A percentile compares a stretch with the other conserved stretches of the same genome.
Conservation (phyloP, 2,888 invertebrate genomes). For the Drosophila stalkeri region DNA sequence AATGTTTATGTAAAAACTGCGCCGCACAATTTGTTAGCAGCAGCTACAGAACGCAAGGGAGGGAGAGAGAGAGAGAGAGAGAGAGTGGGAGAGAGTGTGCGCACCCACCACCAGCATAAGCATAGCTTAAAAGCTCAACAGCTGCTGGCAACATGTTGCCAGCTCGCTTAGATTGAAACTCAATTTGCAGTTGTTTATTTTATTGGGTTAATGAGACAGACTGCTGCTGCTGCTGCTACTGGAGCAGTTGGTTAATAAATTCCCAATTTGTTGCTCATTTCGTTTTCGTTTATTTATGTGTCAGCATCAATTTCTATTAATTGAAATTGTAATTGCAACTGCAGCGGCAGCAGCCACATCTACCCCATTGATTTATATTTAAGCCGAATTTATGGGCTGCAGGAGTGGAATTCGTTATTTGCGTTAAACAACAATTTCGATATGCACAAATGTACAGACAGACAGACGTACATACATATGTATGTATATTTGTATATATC, state of each 20-base stretch:
- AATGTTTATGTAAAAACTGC: conserved; percentile 61
- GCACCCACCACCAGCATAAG: conserved; percentile 15
- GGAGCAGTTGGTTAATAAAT: conserved; percentile 49
- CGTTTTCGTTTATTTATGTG: conserved; percentile 61
- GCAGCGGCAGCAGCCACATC: conserved; percentile 22
- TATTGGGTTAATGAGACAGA: conserved; percentile 50
- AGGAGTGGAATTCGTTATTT: conserved; percentile 52
- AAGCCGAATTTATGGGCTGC: conserved; percentile 58
- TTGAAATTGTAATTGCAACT: conserved; percentile 61
- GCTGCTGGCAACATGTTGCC: conserved; percentile 60
- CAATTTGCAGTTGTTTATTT: conserved; percentile 44
- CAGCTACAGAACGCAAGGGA: conserved; percentile 28
- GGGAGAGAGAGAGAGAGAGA: background rate
- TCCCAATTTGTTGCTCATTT: conserved; percentile 59
- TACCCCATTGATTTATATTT: conserved; percentile 64
- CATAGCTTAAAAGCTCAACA: conserved; percentile 28
- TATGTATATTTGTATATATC: background rate
- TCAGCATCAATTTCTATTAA: conserved; percentile 69
- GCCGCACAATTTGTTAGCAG: conserved; percentile 72
- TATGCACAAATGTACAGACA: conserved; percentile 20
- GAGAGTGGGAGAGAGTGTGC: background rate
- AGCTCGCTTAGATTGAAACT: conserved; percentile 27
- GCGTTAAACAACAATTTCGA: conserved; percentile 30
- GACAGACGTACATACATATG: conserved; percentile 1
- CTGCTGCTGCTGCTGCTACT: background rate